Conservation (phyloP, 2,888 invertebrate genomes). For the Cephus pygmeus region DNA sequence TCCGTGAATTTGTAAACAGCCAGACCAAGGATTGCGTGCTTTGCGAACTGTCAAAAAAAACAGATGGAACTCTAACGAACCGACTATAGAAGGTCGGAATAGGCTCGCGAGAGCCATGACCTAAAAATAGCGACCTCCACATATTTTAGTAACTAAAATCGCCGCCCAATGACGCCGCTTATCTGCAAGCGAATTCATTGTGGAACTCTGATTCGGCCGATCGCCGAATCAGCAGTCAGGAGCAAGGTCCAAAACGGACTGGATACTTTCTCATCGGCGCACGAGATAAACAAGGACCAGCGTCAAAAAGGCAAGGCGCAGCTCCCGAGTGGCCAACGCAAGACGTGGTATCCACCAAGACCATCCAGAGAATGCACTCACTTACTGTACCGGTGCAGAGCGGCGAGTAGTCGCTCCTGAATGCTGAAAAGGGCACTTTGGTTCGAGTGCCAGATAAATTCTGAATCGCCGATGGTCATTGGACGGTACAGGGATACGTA, state of each 20-base stretch:
- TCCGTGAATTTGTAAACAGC: too few relatives aligned
- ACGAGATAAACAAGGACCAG: background rate
- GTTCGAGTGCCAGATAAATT: too few relatives aligned
- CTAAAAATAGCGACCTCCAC: constrained; percentile 48
- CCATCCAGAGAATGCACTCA: background rate
- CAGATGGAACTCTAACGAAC: too few relatives aligned
- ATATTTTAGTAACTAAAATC: constrained; percentile 42
- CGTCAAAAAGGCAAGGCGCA: background rate
- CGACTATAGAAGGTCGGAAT: background rate
- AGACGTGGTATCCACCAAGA: background rate
- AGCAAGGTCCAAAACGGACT: background rate
- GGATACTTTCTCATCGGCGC: background rate
- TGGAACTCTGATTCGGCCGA: background rate
- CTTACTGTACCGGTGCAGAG: background rate
- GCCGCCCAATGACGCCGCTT: constrained; percentile 25
- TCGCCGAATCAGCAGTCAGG: background rate
- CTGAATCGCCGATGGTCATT: background rate
- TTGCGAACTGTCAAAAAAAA: too few relatives aligned
- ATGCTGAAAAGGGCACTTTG: background rate
- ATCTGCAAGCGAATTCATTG: constrained; percentile 20
- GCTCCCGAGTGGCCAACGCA: background rate
- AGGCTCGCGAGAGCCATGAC: constrained; percentile 39
- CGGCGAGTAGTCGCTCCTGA: background rate
- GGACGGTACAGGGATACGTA: background rate
- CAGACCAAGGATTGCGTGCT: too few relatives aligned